A percentile compares a stretch with the other conserved stretches of the same genome.
phyloP scores from a whole-genome alignment of 92 coral and sea anemone genomes.

The Porites lobata region DNA sequence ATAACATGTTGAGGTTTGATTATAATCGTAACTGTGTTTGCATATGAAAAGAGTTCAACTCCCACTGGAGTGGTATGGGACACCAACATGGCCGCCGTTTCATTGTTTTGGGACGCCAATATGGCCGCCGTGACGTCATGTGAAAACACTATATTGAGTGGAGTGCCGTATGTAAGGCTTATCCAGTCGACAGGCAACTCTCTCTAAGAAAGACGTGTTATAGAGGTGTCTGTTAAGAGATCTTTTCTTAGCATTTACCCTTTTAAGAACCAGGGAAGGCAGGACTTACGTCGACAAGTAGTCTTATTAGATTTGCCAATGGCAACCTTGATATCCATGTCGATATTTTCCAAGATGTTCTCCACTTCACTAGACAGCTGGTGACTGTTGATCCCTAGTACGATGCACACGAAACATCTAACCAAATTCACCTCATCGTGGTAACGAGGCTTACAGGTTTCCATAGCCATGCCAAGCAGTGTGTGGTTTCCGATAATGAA shows the following conservation, averaged over 20 bases:
- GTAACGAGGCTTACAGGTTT: constrained; percentile 66
- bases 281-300: constrained; percentile 88
- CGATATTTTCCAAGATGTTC: constrained; percentile 77
- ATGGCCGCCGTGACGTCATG: too few relatives aligned
- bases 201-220: too few relatives aligned
- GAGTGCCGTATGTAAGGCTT: too few relatives aligned
- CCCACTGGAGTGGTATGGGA: too few relatives aligned
- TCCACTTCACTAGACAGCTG: constrained; percentile 87
- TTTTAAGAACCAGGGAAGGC: background rate
- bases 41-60: too few relatives aligned
- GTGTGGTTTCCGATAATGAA: constrained; percentile 78
- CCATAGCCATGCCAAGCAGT: constrained; percentile 98
- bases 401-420: constrained; percentile 97
- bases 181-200: too few relatives aligned
- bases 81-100: too few relatives aligned
- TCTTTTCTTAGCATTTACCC: background rate
- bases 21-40: too few relatives aligned
- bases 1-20: too few relatives aligned
- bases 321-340: constrained; percentile 73
- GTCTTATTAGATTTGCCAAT: constrained; percentile 75
- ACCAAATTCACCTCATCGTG: constrained; percentile 81
- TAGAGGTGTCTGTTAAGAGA: background rate
- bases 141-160: too few relatives aligned
- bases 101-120: too few relatives aligned
- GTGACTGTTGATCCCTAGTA: constrained; percentile 87